Evolutionary conservation across 2,113 vertebrate species (phyloP).

Genomic region (Pygathrix nemaeus): DNA sequence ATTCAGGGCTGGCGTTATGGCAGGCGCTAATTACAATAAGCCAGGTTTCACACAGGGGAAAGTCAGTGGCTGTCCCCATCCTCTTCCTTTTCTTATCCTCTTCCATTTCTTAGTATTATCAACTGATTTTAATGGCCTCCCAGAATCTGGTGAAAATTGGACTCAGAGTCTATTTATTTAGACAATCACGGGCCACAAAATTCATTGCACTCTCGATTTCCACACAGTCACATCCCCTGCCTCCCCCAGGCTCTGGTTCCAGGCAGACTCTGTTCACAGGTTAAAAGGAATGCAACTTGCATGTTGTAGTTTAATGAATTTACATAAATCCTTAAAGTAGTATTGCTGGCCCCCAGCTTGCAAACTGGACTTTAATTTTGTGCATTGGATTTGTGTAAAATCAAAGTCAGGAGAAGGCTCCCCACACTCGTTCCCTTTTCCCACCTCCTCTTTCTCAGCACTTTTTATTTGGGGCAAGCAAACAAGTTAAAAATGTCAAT

Average conservation of each 20-base stretch:
- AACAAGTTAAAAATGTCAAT: constrained; percentile 78
- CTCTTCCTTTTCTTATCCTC: neutral
- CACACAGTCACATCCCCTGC: neutral
- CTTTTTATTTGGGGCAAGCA: constrained; percentile 72
- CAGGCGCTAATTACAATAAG: neutral
- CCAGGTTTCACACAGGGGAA: neutral
- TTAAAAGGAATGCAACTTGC: constrained; percentile 25
- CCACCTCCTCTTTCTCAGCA: constrained; percentile 44
- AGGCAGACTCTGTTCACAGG: constrained; percentile 33
- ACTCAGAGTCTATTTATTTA: constrained; percentile 60
- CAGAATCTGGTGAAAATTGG: constrained; percentile 62
- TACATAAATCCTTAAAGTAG: constrained; percentile 48
- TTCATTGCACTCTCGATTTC: constrained; percentile 56
- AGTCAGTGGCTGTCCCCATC: neutral
- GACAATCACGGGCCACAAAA: constrained; percentile 21
- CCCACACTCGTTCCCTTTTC: neutral
- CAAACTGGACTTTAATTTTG: neutral
- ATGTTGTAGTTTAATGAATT: constrained; percentile 58
- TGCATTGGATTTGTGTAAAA: constrained; percentile 28
- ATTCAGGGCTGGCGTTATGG: neutral
- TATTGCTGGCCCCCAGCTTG: neutral
- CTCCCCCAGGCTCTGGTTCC: neutral
- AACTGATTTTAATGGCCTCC: constrained; percentile 45
- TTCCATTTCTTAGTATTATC: constrained; percentile 11
- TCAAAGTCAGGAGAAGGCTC: neutral